Evolutionary conservation across 2,113 vertebrate species (phyloP).

Genomic region (pig (Sus scrofa)): T2T-Sscrofa CM000819.6:11848001-11848500

Average conservation of each 20-base stretch:
- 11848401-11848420: background rate
- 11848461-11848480: no score
- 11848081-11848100: background rate
- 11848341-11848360: background rate
- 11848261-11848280: background rate
- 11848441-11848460: background rate
- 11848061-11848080: background rate
- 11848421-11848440: background rate
- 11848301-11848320: background rate
- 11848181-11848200: background rate
- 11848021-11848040: background rate
- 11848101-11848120: background rate
- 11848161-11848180: background rate
- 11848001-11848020: background rate
- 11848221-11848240: background rate
- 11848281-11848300: background rate
- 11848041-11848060: background rate
- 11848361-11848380: background rate
- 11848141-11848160: background rate
- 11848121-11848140: accelerated
- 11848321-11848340: background rate
- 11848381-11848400: background rate
- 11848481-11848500: background rate
- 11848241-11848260: background rate
- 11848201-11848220: background rate